phyloP scores from a whole-genome alignment of 2,113 vertebrate species.

The Hemichromis elongatus region DNA sequence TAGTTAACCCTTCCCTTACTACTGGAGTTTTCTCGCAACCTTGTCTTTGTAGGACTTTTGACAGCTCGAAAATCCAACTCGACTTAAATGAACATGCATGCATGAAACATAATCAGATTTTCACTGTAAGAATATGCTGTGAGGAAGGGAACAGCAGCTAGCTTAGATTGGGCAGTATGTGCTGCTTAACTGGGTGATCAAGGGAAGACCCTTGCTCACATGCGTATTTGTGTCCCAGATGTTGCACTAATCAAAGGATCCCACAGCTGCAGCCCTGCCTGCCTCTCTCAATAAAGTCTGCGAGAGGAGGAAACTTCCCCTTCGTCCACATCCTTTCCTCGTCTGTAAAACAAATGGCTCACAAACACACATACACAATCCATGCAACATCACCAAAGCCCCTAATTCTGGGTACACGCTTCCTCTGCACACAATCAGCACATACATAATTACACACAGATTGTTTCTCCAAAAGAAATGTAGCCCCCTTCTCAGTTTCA shows the following conservation, averaged over 20 bases:
- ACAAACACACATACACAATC: constrained; percentile 21
- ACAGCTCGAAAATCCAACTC: not conserved
- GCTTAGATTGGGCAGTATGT: not conserved
- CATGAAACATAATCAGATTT: constrained; percentile 16
- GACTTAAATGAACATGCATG: not conserved
- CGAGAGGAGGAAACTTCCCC: constrained; percentile 63
- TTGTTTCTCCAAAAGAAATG: constrained; percentile 66
- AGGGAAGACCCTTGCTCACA: not conserved
- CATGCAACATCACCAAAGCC: constrained; percentile 29
- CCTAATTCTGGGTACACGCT: constrained; percentile 60
- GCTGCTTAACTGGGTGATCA: not conserved
- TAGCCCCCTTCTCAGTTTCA: constrained; percentile 28
- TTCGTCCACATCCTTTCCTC: constrained; percentile 71
- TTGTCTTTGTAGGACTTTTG: not conserved
- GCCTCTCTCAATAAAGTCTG: constrained; percentile 35
- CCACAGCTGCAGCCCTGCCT: constrained; percentile 61
- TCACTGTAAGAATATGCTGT: not conserved
- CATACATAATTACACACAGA: constrained; percentile 69
- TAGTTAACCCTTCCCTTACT: constrained; percentile 64
- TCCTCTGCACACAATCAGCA: constrained; percentile 69
- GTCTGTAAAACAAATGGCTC: constrained; percentile 60
- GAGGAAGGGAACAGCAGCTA: not conserved
- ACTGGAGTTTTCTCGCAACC: not conserved
- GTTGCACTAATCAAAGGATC: constrained; percentile 63
- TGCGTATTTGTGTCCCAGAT: constrained; percentile 54